Evolutionary conservation across 1,140 invertebrate genomes (phyloP).

Genomic region (Diachasmimorpha longicaudata): DNA sequence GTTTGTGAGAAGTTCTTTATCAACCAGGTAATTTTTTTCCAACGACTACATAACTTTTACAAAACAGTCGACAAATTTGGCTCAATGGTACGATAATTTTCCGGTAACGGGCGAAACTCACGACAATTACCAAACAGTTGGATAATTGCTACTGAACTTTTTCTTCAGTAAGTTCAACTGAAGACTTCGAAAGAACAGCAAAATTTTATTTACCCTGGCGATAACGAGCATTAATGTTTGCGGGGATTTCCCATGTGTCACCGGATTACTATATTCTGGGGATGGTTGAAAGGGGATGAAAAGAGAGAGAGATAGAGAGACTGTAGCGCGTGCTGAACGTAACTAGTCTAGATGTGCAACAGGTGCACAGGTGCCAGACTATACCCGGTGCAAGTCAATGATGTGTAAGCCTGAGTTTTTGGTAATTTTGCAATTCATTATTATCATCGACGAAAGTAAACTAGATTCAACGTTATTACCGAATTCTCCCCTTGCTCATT

Average conservation of each 20-base stretch:
- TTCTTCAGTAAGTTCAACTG: too few species aligned
- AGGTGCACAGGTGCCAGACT: conserved; percentile 6
- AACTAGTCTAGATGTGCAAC: conserved; percentile 1
- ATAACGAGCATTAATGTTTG: conserved; percentile 4
- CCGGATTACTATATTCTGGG: background rate
- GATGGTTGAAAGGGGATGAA: background rate
- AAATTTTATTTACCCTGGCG: background rate
- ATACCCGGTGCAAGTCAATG: background rate
- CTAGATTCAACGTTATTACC: background rate
- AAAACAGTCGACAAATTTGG: too few species aligned
- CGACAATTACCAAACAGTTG: too few species aligned
- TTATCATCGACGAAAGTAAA: background rate
- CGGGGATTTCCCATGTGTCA: background rate
- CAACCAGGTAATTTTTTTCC: too few species aligned
- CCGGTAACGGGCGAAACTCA: too few species aligned
- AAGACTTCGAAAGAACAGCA: background rate
- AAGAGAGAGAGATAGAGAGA: background rate
- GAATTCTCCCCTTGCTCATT: background rate
- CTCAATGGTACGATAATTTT: too few species aligned
- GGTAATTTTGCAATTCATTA: background rate
- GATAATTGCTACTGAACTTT: too few species aligned
- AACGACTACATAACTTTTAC: too few species aligned
- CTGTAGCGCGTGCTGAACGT: background rate
- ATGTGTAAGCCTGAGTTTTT: background rate
- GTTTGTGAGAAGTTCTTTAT: too few species aligned